Base-by-base conservation (phyloP, 2,888 invertebrate genomes). In the Cephus sareptanus region DNA sequence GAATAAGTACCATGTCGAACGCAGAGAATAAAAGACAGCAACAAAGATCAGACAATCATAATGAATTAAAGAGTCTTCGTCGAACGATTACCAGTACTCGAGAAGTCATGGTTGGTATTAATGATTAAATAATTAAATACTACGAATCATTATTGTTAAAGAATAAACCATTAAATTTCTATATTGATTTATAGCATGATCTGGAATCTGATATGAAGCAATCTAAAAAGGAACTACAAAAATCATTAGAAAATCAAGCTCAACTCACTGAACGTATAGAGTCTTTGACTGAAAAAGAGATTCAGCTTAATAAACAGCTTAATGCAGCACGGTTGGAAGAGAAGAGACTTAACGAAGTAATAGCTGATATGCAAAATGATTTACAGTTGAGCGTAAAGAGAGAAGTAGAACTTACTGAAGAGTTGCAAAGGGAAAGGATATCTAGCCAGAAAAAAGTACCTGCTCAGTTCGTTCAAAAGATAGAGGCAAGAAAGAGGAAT, bases 211-310 rank as follows among this genome's bases (percentile, higher is more conserved):
- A 91, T 31, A 86, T 88, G 83, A 85, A 87, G 37, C 83, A 87
- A 13, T 81, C 85, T 3, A 89, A 87, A 68, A 80, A 83, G 37
- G 87, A 90, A 69, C 75, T 90, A 6, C 77, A 83, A 9, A 85
- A 86, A 31, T 81, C 86, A 0, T 76, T 82, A 12, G 86, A 86
- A 30, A 86, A 88, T 4, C 87, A 88, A 77, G 68, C 78, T 2
- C 85, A 88, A 68, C 76, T 88, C 68, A 37, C 81, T 12, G 78
- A 81, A 12, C 82, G 94, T 0, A 89, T 96, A 11, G 95, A 96
- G 84, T 92, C 93, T 0, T 93, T 94, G 1, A 92, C 95, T 88
- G 93, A 94, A 76, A 94, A 93, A 0, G 95, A 96, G 85, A 92
- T 93, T 30, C 94, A 95, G 81, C 90, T 95, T 74, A 94, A 94